These are phyloP conservation scores for Leptinotarsa undecemlineata DNA, from an alignment of 1,140 invertebrate genomes.

Conservation along the genomic window DNA sequence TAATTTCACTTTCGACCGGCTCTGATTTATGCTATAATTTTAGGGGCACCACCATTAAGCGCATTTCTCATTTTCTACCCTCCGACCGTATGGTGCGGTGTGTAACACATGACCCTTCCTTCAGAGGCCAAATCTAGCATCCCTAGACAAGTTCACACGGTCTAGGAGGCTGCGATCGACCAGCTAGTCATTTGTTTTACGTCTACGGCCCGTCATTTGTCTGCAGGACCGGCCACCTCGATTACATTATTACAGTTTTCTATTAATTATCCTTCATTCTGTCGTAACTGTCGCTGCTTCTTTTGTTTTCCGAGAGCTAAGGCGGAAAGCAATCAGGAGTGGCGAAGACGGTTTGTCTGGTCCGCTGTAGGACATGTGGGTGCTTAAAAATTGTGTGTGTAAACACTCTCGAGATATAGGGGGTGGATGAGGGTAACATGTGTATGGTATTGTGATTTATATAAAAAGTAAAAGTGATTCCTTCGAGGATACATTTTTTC, in stretches of 20 bases:
- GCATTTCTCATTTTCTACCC: conserved; percentile 19
- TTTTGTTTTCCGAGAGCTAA: neutral
- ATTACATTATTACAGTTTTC: conserved; percentile 23
- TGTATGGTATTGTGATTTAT: conserved; percentile 32
- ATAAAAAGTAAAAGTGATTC: conserved; percentile 32
- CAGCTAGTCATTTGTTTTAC: conserved; percentile 46
- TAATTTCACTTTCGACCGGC: conserved; percentile 35
- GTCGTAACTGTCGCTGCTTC: neutral
- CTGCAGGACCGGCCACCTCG: conserved; percentile 22
- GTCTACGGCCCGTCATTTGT: conserved; percentile 23
- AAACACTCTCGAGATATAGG: conserved; percentile 29
- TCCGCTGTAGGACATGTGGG: conserved; percentile 24
- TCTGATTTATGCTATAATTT: conserved; percentile 20
- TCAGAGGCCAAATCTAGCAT: conserved; percentile 30
- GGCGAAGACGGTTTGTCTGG: conserved; percentile 20
- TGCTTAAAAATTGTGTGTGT: conserved; percentile 22
- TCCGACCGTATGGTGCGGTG: conserved; percentile 24
- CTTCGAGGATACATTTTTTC: conserved; percentile 27
- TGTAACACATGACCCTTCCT: conserved; percentile 25
- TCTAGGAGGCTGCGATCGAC: conserved; percentile 41
- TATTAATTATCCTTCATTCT: conserved; percentile 20
- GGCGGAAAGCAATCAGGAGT: neutral
- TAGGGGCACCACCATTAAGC: conserved; percentile 6
- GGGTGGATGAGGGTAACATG: conserved; percentile 30
- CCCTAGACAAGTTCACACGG: conserved; percentile 45